Base-by-base conservation (phyloP, 2,888 invertebrate species). In the Melanophora roralis region DNA sequence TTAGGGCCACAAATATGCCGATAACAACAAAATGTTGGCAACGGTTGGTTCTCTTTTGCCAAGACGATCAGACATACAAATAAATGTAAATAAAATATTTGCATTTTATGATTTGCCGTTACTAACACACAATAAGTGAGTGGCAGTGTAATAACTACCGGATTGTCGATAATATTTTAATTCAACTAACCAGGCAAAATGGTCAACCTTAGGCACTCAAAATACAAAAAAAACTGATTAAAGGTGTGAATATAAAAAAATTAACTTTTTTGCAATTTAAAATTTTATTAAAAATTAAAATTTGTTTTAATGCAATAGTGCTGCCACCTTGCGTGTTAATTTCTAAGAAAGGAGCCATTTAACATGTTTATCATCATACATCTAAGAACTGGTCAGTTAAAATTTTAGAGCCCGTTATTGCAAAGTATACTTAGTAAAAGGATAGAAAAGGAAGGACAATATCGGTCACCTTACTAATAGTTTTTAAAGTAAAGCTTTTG, bases 111-210 rank as follows among this genome's bases (percentile, higher is more conserved):
- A 75, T 60, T 59, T 77, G 55, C 67, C 55, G 59, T 68, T 68
- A 80, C 80, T 62, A 80, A 53, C 71, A 71, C 60, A 75, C 78
- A 75, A 74, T 76, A 76, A 68, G 65, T 80, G 60, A 76, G 51
- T 76, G 80, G 60, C 36, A 19, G 53, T n/a, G n/a, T n/a, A 47
- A 21, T 43, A 57, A 64, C 80, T 80, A 68, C 72, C 72, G 62
- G 71, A 62, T 71, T 64, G 43, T 36, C 21, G 14, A 38, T 71
- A 59, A 59, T 65, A 51, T 62, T 53, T 59, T 38, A 38, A 65
- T 60, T 65, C 16, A 60, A 47, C 12, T 64, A 34, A 6, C n/a
- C 27, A 60, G 16, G 47, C 21, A 55, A 64, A 49, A 40, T 55
- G 23, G 7, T 11, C 62, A 76, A 76, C 16, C 40, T 23, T 6